Base-by-base conservation (phyloP, 53 echinoderm and acorn worm genomes). In the Hippasteria phrygiana region DNA sequence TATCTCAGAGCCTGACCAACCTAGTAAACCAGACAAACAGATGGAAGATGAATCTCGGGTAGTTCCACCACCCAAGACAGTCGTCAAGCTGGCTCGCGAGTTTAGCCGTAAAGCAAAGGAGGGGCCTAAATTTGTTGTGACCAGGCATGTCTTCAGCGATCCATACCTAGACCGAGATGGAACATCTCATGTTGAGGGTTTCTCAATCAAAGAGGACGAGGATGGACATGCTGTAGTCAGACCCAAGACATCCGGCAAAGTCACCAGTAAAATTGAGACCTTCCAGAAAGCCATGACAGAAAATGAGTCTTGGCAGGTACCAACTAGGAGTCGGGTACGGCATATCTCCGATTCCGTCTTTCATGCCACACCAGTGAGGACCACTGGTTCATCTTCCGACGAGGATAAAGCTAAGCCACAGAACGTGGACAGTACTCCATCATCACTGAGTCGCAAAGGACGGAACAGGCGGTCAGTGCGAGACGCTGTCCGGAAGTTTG, bases 401-500 rank as follows among this genome's bases (percentile, higher is more conserved):
- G 93, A 87, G 37, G 79, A 79, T 2, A 70, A 59, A 28, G 40
- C 14, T 18, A 83, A 29, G 42, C 11, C 29, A 14, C 20, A 69
- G 43, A 40, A 14, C 40, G 59, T 20, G 29, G 71, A 50, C 71
- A 70, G 43, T 26, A 46, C 89, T 24, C 34, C 75, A 13, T 70
- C 70, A 27, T 42, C 47, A 20, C 1, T 16, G 12, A 38, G 71
- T 53, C 70, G 78, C 5, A 43, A 31, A 32, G 39, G 18, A 16
- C 56, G 78, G 54, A 89, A 53, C 50, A 87, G 87, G 45, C 86
- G 74, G 51, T 90, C 94, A 47, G 96, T 96, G 37, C 79, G 92
- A 31, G 96, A 96, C 62, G 79, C 36, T 20, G 93, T 96, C 10
- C 56, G 55, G 33, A 91, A 55, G 27, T 91, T 91, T 89, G 96